Conservation (phyloP, 2,113 vertebrate species). For the Malurus melanocephalus region DNA sequence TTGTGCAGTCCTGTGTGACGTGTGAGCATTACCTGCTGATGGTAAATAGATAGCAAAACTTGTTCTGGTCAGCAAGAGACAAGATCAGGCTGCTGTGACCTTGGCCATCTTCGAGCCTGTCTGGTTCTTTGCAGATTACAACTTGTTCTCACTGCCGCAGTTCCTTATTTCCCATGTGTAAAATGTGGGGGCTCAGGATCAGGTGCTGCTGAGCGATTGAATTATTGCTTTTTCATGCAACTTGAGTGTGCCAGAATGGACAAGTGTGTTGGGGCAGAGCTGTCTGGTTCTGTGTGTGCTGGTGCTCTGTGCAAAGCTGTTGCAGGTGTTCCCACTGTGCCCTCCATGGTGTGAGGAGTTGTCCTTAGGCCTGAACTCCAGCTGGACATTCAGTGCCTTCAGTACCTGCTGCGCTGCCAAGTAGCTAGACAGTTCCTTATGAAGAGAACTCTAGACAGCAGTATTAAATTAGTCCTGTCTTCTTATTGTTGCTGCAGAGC, state of each 20-base stretch:
- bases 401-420: rapidly evolving
- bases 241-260: background rate
- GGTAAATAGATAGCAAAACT: conserved; percentile 21
- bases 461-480: background rate
- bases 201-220: background rate
- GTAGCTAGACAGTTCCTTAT: background rate
- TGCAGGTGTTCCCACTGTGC: rapidly evolving
- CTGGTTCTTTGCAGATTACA: background rate
- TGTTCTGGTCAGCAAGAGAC: conserved; percentile 22
- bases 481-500: background rate
- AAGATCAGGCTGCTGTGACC: conserved; percentile 27
- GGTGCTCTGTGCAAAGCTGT: background rate
- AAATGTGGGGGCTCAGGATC: conserved; percentile 11
- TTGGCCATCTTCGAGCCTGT: background rate
- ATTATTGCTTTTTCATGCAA: background rate
- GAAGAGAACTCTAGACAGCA: background rate
- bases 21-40: conserved; percentile 19
- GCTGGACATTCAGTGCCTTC: rapidly evolving
- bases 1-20: background rate
- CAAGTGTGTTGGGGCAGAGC: background rate
- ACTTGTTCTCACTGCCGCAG: background rate
- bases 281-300: background rate
- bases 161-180: background rate
- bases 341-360: background rate
- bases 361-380: background rate